Conservation (phyloP, 1,140 invertebrate species). For the Diprion similis region DNA sequence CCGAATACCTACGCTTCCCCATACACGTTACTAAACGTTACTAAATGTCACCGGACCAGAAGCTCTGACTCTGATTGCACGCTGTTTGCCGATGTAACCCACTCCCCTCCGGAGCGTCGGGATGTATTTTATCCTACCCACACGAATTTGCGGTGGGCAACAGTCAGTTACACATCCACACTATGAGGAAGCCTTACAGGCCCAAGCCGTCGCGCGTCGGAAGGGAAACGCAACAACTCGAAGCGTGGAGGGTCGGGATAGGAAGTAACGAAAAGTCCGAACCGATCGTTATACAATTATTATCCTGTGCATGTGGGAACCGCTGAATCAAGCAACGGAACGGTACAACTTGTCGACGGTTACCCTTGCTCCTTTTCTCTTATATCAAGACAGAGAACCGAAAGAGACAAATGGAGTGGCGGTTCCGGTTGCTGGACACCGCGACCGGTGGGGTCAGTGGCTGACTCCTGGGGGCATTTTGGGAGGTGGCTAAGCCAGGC, state of each 20-base stretch:
- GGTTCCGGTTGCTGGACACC: conserved; percentile 30
- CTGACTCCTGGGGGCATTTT: not conserved
- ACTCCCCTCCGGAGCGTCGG: not conserved
- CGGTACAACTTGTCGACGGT: no score
- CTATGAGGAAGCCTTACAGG: no score
- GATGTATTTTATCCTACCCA: not conserved
- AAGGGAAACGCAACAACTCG: no score
- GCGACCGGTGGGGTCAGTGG: conserved; percentile 28
- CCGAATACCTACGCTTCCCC: not conserved
- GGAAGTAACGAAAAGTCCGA: no score
- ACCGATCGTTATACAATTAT: no score
- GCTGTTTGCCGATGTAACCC: conserved; percentile 6
- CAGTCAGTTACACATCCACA: no score
- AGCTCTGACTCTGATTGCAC: conserved; percentile 10
- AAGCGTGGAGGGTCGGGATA: no score
- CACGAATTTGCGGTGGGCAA: not conserved
- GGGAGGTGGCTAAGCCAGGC: conserved; percentile 7
- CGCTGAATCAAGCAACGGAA: no score
- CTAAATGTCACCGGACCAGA: not conserved
- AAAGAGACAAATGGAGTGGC: conserved; percentile 36
- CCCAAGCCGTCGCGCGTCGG: no score
- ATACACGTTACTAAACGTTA: conserved; percentile 11
- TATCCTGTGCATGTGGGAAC: no score
- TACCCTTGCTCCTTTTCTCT: no score
- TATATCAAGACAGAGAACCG: not conserved